phyloP scores from a whole-genome alignment of 2,888 invertebrate species.

The Drosophila helvetica region DNA sequence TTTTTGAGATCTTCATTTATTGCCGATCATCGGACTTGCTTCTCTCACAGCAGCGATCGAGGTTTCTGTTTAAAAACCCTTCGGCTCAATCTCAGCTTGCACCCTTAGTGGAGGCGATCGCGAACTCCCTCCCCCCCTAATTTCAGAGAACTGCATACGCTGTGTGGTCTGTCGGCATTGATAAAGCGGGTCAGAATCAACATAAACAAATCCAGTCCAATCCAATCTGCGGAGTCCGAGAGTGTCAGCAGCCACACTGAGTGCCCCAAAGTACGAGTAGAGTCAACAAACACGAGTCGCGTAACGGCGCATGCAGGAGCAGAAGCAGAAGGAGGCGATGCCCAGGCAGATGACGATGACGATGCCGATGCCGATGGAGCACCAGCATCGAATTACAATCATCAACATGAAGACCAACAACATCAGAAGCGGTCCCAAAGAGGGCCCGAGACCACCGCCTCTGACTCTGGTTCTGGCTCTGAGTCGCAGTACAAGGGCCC shows the following conservation, averaged over 20 bases:
- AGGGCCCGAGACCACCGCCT: neutral
- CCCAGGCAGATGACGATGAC: neutral
- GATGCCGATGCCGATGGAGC: conserved; percentile 1
- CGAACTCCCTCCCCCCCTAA: neutral
- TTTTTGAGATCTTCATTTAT: neutral
- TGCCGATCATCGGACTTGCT: no score
- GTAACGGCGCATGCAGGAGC: conserved; percentile 43
- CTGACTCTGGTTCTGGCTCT: no score
- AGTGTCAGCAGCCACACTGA: conserved; percentile 4
- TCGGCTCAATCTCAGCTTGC: neutral
- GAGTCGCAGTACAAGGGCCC: neutral
- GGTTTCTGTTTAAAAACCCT: neutral
- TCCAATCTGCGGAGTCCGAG: conserved; percentile 1
- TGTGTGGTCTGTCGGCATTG: conserved; percentile 71
- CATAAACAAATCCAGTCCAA: conserved; percentile 64
- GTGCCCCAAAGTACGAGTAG: conserved; percentile 26
- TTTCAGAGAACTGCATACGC: conserved; percentile 45
- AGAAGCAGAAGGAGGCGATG: conserved; percentile 25
- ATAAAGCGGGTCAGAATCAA: conserved; percentile 64
- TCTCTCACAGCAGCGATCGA: neutral
- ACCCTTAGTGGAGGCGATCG: neutral
- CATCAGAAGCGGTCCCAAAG: conserved; percentile 4
- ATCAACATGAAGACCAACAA: conserved; percentile 35
- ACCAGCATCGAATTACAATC: conserved; percentile 57
- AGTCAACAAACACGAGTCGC: conserved; percentile 65